Evolutionary conservation across 2,888 invertebrate genomes (phyloP).

Genomic region (Pammene fasciana): DNA sequence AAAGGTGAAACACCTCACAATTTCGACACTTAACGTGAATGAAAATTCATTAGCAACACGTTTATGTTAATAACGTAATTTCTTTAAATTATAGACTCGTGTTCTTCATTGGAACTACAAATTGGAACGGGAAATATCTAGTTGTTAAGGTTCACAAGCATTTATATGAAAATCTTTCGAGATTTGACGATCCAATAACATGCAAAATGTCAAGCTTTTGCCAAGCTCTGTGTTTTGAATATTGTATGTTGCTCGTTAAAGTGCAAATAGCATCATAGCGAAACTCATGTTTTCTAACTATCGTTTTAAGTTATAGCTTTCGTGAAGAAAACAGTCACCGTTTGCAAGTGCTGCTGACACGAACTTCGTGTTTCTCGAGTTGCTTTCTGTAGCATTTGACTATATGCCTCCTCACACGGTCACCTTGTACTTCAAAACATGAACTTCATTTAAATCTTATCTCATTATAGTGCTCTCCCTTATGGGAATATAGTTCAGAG

Average conservation of each 20-base stretch:
- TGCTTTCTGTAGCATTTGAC: slow-evolving; percentile 74
- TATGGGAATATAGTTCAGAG: too few species aligned
- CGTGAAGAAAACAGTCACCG: slow-evolving; percentile 66
- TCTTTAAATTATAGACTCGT: slow-evolving; percentile 15
- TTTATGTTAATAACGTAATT: slow-evolving; percentile 54
- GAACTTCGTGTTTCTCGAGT: slow-evolving; percentile 64
- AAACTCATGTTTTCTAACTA: slow-evolving; percentile 58
- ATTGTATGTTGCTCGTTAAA: slow-evolving; percentile 43
- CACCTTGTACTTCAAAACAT: neutral
- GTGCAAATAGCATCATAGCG: slow-evolving; percentile 50
- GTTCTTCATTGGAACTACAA: neutral
- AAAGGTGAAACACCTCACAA: slow-evolving; percentile 72
- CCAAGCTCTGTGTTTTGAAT: slow-evolving; percentile 1
- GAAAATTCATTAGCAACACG: slow-evolving; percentile 45
- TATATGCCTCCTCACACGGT: slow-evolving; percentile 59
- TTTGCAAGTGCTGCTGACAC: slow-evolving; percentile 59
- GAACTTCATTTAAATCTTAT: neutral
- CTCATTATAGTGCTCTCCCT: too few species aligned
- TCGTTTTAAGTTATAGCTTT: slow-evolving; percentile 70
- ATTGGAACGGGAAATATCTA: neutral
- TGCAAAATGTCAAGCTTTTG: neutral
- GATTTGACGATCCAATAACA: slow-evolving; percentile 9
- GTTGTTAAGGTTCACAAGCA: slow-evolving; percentile 1
- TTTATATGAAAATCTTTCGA: neutral
- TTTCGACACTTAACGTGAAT: slow-evolving; percentile 64